These are phyloP conservation scores for Nyctalus aviator DNA, from an alignment of 2,797 vertebrate genomes.

Conservation along the genomic window DNA sequence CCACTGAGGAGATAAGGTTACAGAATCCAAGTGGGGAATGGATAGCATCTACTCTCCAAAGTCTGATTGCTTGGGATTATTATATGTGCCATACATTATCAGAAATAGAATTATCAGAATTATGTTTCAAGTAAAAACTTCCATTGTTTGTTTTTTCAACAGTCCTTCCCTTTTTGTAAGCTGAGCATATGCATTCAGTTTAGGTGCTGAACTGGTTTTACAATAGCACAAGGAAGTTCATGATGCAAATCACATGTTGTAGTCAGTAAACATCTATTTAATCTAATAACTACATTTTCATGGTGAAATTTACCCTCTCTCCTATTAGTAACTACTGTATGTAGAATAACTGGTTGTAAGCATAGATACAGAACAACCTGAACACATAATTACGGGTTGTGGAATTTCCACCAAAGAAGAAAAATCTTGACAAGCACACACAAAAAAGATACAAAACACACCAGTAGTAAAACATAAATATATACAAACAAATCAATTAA, in stretches of 20 bases:
- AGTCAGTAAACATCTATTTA: not conserved
- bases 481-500: conserved; percentile 51
- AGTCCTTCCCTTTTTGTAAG: not conserved
- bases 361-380: not conserved
- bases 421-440: conserved; percentile 21
- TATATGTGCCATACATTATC: not conserved
- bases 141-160: not conserved
- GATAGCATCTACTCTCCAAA: not conserved
- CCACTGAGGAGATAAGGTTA: not conserved
- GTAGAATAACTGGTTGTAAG: conserved; percentile 8
- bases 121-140: not conserved
- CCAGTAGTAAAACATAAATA: conserved; percentile 9
- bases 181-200: not conserved
- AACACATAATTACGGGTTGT: conserved; percentile 49
- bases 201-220: not conserved
- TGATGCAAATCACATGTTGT: not conserved
- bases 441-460: not conserved
- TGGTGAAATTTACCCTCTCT: not conserved
- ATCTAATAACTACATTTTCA: not conserved
- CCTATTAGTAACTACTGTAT: conserved; percentile 16
- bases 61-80: not conserved
- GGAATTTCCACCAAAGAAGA: conserved; percentile 13
- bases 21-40: not conserved
- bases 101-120: not conserved
- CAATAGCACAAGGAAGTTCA: not conserved